phyloP scores from a whole-genome alignment of 1,140 invertebrate genomes.

The Bombus confusus region DNA sequence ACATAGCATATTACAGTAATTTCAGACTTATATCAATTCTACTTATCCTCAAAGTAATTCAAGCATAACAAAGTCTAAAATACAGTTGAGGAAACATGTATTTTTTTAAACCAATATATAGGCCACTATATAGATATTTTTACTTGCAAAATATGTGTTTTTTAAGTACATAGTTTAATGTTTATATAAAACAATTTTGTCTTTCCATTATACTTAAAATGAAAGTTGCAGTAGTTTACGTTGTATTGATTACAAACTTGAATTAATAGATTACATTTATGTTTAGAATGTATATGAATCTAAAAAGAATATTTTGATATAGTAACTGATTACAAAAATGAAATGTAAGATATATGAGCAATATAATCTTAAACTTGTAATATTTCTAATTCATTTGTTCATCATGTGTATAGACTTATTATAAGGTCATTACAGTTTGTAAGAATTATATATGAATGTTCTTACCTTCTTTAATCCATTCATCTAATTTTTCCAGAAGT shows the following conservation, averaged over 20 bases:
- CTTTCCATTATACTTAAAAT: not conserved
- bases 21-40: not conserved
- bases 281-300: not conserved
- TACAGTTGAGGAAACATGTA: too few species aligned
- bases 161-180: not conserved
- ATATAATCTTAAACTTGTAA: not conserved
- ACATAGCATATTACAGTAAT: not conserved
- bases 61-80: not conserved
- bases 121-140: not conserved
- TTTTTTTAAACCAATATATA: not conserved
- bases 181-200: not conserved
- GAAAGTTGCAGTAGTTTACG: not conserved
- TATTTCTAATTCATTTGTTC: not conserved
- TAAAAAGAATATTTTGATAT: not conserved
- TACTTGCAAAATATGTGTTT: not conserved
- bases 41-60: not conserved
- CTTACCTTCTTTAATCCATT: constrained; percentile 81
- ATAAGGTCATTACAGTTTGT: not conserved
- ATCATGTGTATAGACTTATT: not conserved
- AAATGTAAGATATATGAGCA: not conserved
- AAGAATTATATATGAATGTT: not conserved
- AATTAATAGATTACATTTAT: not conserved
- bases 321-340: not conserved
- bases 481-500: constrained; percentile 77
- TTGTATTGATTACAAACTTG: not conserved